Conservation (phyloP, 2,888 invertebrate genomes). For the Eustalomyia histrio region DNA sequence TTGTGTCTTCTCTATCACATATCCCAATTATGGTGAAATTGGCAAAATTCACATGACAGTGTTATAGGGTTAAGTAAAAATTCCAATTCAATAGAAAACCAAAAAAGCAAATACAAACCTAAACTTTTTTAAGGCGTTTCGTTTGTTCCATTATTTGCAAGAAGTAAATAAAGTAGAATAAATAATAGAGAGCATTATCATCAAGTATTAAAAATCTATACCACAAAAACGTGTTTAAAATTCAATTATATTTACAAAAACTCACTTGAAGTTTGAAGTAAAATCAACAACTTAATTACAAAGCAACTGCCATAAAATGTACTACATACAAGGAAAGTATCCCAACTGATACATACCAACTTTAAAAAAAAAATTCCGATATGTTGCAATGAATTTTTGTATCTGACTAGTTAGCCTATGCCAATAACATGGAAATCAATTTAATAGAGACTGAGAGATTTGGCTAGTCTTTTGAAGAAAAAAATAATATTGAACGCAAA, state of each 20-base stretch:
- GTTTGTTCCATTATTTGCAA: conserved; percentile 34
- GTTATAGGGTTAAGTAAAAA: conserved; percentile 3
- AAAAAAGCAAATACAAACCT: conserved; percentile 1
- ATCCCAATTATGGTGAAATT: too few species aligned
- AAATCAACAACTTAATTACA: conserved; percentile 52
- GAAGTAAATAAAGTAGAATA: conserved; percentile 50
- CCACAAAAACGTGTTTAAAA: conserved; percentile 60
- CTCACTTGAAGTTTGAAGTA: conserved; percentile 37
- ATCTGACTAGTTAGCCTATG: too few species aligned
- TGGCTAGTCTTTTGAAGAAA: too few species aligned
- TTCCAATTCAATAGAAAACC: neutral
- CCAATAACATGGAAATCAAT: too few species aligned
- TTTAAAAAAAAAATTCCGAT: too few species aligned
- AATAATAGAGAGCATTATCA: conserved; percentile 17
- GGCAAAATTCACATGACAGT: too few species aligned
- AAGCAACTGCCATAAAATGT: conserved; percentile 24
- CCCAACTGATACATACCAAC: too few species aligned
- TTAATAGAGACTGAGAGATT: too few species aligned
- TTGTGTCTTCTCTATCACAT: too few species aligned
- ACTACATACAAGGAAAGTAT: neutral
- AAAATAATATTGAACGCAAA: too few species aligned
- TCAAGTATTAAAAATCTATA: conserved; percentile 18
- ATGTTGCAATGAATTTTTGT: too few species aligned
- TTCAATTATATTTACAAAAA: conserved; percentile 45
- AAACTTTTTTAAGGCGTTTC: conserved; percentile 35